Conservation (phyloP, 2,113 vertebrate genomes). For the Procavia capensis region DNA sequence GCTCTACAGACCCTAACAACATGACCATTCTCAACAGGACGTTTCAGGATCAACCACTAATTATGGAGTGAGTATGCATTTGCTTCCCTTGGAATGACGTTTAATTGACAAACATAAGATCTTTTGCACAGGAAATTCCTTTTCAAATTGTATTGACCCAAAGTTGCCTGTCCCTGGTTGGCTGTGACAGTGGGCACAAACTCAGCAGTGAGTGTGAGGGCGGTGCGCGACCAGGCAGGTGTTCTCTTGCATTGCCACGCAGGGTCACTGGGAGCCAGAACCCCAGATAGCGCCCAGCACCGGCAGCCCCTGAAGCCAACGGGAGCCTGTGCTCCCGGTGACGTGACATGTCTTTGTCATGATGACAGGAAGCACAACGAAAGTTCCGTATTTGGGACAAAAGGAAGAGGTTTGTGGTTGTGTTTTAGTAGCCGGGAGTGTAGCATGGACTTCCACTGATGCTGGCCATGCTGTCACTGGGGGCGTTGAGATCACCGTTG, state of each 20-base stretch:
- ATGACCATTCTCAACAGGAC: slow-evolving; percentile 90
- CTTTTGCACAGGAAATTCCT: not conserved
- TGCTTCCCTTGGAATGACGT: slow-evolving; percentile 43
- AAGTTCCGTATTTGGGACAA: slow-evolving; percentile 3
- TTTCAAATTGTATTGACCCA: not conserved
- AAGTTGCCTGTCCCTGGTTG: not conserved
- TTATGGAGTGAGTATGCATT: slow-evolving; percentile 96
- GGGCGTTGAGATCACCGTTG: not conserved
- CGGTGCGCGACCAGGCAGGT: not conserved
- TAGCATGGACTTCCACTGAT: not conserved
- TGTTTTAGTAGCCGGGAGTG: not conserved
- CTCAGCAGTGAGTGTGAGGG: not conserved
- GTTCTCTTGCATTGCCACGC: not conserved
- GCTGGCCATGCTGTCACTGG: not conserved
- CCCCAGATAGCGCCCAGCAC: not conserved
- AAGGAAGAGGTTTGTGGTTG: not conserved
- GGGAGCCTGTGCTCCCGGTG: not conserved
- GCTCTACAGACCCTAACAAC: slow-evolving; percentile 88
- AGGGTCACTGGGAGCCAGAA: not conserved
- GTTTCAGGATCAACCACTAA: slow-evolving; percentile 95
- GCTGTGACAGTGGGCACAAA: not conserved
- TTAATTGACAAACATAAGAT: slow-evolving; percentile 42
- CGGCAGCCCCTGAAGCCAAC: not conserved
- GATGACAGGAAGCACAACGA: not conserved
- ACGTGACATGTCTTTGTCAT: not conserved